These are phyloP conservation scores for Aurelia aurita DNA, from an alignment of 30 jellyfish, hydroid and myxozoan genomes.

Conservation along the genomic window DNA sequence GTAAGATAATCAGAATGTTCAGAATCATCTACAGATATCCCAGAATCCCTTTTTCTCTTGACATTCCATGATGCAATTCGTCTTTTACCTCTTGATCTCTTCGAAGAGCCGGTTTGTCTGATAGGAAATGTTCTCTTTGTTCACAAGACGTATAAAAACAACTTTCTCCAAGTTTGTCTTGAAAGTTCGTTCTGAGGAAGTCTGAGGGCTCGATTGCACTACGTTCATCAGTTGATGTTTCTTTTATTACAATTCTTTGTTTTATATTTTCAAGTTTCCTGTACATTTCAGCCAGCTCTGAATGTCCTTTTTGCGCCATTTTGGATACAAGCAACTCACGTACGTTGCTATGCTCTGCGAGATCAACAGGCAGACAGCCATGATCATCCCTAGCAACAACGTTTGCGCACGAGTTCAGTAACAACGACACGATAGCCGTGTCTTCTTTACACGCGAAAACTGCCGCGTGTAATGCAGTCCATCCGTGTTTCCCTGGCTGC, in stretches of 20 bases:
- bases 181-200: neutral
- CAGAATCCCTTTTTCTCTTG: slow-evolving; percentile 64
- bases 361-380: slow-evolving; percentile 73
- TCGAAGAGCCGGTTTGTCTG: slow-evolving; percentile 20
- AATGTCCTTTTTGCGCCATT: slow-evolving; percentile 48
- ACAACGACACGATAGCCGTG: slow-evolving; percentile 14
- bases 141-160: slow-evolving; percentile 33
- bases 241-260: neutral
- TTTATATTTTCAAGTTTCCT: slow-evolving; percentile 11
- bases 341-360: slow-evolving; percentile 33
- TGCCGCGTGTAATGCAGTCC: slow-evolving; percentile 85
- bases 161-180: neutral
- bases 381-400: slow-evolving; percentile 67
- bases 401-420: slow-evolving; percentile 67
- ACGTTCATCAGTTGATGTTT: neutral
- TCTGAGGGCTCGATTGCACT: neutral
- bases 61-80: slow-evolving; percentile 39
- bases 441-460: slow-evolving; percentile 30
- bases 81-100: slow-evolving; percentile 31
- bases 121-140: slow-evolving; percentile 23
- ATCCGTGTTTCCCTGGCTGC: slow-evolving; percentile 67
- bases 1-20: slow-evolving; percentile 11
- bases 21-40: slow-evolving; percentile 52
- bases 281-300: slow-evolving; percentile 43
- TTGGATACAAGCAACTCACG: slow-evolving; percentile 10